These are phyloP conservation scores for Cordilura impudica DNA, from an alignment of 2,888 invertebrate genomes.

Conservation along the genomic window DNA sequence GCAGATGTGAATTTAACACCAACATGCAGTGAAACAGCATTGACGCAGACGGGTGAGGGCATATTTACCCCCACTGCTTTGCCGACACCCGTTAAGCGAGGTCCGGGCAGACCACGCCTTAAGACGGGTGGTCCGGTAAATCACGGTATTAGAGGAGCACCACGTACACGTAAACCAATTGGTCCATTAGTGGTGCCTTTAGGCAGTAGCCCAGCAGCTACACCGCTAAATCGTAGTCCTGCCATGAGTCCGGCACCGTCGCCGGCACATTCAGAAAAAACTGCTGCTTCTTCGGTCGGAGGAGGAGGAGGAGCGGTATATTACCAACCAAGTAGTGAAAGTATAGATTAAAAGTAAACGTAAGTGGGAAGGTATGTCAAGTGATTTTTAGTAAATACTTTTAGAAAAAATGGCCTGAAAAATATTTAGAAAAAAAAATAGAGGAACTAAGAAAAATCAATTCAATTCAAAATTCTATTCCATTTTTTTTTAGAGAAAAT, in stretches of 20 bases:
- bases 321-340: conserved; percentile 50
- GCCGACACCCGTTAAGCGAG: conserved; percentile 79
- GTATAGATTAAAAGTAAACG: conserved; percentile 30
- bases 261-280: conserved; percentile 69
- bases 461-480: too few species aligned
- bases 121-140: conserved; percentile 83
- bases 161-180: conserved; percentile 80
- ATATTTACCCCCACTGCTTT: conserved; percentile 67
- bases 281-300: conserved; percentile 31
- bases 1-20: conserved; percentile 38
- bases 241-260: conserved; percentile 76
- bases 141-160: conserved; percentile 81
- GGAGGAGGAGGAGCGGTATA: conserved; percentile 15
- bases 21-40: conserved; percentile 7
- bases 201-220: conserved; percentile 74
- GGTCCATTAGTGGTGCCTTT: conserved; percentile 76
- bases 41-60: conserved; percentile 58
- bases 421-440: too few species aligned
- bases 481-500: too few species aligned
- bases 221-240: conserved; percentile 75
- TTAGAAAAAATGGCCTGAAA: too few species aligned
- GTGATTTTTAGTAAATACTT: too few species aligned
- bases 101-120: conserved; percentile 84
- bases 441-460: too few species aligned
- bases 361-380: neutral